A percentile compares a stretch with the other conserved stretches of the same genome.
Conservation (phyloP, 2,113 vertebrate species). For the Melierax canorus region DNA sequence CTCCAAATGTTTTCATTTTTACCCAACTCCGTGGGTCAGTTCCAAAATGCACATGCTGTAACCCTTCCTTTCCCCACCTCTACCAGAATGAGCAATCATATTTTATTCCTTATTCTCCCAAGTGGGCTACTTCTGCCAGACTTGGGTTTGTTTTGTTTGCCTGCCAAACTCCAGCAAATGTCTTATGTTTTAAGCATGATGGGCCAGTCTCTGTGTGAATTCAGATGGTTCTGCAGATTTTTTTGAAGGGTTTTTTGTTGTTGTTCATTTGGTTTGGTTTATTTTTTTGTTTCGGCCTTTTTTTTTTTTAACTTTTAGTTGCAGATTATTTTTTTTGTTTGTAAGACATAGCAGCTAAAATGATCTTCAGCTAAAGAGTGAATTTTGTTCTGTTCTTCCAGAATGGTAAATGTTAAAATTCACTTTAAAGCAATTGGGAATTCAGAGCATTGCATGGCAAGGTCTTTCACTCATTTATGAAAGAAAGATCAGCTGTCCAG, state of each 20-base stretch:
- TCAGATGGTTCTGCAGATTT: conserved; percentile 6
- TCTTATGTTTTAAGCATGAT: conserved; percentile 6
- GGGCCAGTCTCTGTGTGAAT: background rate
- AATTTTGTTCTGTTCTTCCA: background rate
- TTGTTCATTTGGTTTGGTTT: too few relatives aligned
- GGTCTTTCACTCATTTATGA: background rate
- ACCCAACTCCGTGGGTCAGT: background rate
- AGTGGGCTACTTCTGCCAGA: background rate
- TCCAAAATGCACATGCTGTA: conserved; percentile 20
- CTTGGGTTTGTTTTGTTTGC: background rate
- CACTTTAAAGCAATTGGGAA: background rate
- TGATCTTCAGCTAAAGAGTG: background rate
- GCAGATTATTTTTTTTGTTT: background rate
- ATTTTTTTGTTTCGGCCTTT: background rate
- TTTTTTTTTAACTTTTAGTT: background rate
- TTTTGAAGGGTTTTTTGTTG: background rate
- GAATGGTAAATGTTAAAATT: background rate
- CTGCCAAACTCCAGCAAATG: conserved; percentile 52
- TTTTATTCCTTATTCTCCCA: conserved; percentile 16
- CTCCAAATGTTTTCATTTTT: conserved; percentile 22
- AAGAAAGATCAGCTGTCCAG: background rate
- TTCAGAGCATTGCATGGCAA: background rate
- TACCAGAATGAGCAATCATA: background rate
- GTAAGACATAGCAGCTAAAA: background rate
- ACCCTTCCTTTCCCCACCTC: background rate